Percentiles rank a stretch among this genome's conserved stretches.
These are phyloP conservation scores for Melopsittacus undulatus DNA, from an alignment of 2,797 vertebrate species.

Conservation along the genomic window DNA sequence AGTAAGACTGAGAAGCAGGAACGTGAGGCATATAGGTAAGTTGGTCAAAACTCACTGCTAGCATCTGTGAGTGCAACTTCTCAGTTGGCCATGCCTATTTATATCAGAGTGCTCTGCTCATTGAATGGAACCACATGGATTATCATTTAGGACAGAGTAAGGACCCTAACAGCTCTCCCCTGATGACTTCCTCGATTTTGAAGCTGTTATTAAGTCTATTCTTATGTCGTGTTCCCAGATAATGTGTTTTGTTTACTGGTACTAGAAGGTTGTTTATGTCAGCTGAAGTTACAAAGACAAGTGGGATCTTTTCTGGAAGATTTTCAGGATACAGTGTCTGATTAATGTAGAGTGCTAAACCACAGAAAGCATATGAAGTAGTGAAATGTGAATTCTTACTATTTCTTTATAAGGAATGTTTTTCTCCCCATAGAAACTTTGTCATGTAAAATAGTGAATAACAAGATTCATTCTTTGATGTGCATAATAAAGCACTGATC, in stretches of 20 bases:
- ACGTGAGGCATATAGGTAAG: accelerated
- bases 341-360: neutral
- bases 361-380: neutral
- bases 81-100: neutral
- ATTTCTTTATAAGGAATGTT: neutral
- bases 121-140: neutral
- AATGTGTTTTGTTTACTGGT: neutral
- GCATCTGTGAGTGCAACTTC: neutral
- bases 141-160: neutral
- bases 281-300: neutral
- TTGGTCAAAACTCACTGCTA: neutral
- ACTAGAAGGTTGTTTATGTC: neutral
- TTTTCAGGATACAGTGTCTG: neutral
- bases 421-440: neutral
- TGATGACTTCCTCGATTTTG: neutral
- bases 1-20: neutral
- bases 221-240: neutral
- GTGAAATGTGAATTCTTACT: neutral
- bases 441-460: neutral
- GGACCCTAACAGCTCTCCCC: neutral
- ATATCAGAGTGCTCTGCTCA: neutral
- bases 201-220: neutral
- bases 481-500: neutral
- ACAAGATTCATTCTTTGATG: neutral
- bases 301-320: neutral